Conservation (phyloP, 2,113 vertebrate species). For the Alexandromys fortis region DNA sequence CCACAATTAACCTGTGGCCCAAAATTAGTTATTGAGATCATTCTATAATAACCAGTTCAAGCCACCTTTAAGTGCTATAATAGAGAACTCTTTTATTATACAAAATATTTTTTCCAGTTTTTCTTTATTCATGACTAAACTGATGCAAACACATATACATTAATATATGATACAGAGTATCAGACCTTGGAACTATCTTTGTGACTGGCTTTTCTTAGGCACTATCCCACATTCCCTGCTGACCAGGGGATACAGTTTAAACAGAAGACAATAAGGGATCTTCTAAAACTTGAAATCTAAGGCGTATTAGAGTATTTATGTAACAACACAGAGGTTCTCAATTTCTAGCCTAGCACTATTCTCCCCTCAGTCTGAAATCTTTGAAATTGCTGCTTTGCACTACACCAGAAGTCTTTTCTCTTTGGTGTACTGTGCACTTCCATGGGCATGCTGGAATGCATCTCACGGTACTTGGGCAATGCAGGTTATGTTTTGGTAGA, state of each 20-base stretch:
- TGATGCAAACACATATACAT: not conserved
- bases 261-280: not conserved
- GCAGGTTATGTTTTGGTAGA: not conserved
- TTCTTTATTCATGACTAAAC: not conserved
- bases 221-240: not conserved
- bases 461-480: not conserved
- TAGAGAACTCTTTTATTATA: not conserved
- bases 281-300: not conserved
- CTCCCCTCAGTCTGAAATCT: not conserved
- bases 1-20: not conserved
- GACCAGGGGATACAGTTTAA: not conserved
- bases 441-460: not conserved
- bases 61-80: not conserved
- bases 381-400: conserved; percentile 12
- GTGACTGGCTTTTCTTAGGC: not conserved
- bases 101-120: not conserved
- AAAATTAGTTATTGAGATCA: conserved; percentile 11
- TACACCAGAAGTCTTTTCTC: not conserved
- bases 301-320: not conserved
- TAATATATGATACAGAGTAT: not conserved
- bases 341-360: not conserved
- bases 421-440: not conserved
- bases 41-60: conserved; percentile 16
- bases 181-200: not conserved
- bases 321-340: not conserved